Conservation (phyloP, 2,888 invertebrate species). For the Diarsia dahlii region DNA sequence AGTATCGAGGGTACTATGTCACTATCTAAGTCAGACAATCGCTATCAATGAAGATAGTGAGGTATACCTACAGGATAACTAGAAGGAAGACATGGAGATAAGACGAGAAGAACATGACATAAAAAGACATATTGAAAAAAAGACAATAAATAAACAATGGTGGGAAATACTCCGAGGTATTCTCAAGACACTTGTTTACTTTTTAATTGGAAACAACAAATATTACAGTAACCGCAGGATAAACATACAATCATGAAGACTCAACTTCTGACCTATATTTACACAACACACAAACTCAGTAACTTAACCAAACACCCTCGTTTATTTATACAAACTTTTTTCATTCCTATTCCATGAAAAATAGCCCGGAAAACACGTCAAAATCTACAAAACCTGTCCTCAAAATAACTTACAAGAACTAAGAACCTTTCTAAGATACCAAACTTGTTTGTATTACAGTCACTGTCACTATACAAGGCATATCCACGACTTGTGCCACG, state of each 20-base stretch:
- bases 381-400: neutral
- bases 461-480: conserved; percentile 1
- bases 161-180: neutral
- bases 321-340: too few species aligned
- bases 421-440: neutral
- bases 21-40: conserved; percentile 9
- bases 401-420: neutral
- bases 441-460: neutral
- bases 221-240: neutral
- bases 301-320: neutral
- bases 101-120: neutral
- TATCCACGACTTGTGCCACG: conserved; percentile 9
- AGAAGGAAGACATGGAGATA: neutral
- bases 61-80: too few species aligned
- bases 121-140: neutral
- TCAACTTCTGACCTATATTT: neutral
- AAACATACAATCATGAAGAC: neutral
- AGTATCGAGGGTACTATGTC: conserved; percentile 19
- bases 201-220: neutral
- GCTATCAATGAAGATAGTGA: neutral
- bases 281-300: neutral
- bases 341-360: neutral
- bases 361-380: neutral
- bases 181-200: neutral
- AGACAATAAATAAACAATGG: neutral